Conservation (phyloP, 2,888 invertebrate genomes). For the Gnatocerus cornutus region DNA sequence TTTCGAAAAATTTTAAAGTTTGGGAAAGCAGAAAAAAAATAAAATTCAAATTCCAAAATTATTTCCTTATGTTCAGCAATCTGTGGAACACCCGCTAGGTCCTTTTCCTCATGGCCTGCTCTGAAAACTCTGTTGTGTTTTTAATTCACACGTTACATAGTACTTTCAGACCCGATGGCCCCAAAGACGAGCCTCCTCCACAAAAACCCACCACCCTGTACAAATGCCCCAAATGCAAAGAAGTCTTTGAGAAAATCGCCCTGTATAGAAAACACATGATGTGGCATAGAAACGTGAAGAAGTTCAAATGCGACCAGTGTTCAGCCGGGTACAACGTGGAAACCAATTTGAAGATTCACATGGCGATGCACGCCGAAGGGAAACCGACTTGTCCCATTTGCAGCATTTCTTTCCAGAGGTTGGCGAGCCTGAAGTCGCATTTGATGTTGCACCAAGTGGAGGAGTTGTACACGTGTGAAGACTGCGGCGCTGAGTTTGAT, state of each 20-base stretch:
- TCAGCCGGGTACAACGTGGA: constrained; percentile 66
- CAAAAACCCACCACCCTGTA: constrained; percentile 18
- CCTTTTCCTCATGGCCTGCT: no score
- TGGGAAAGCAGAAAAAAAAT: no score
- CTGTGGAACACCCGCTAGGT: no score
- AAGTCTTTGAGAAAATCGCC: constrained; percentile 59
- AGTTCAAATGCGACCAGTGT: constrained; percentile 67
- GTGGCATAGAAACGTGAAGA: constrained; percentile 64
- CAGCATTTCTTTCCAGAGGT: constrained; percentile 65
- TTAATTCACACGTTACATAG: no score
- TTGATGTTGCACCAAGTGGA: constrained; percentile 68
- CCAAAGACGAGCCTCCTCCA: constrained; percentile 9
- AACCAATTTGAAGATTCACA: constrained; percentile 68
- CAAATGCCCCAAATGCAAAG: constrained; percentile 63
- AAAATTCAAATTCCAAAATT: no score
- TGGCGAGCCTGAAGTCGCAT: constrained; percentile 69
- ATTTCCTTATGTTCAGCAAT: no score
- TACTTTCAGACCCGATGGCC: background rate
- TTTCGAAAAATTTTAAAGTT: no score
- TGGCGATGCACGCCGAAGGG: constrained; percentile 63
- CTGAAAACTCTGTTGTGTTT: no score
- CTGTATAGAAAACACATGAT: constrained; percentile 64
- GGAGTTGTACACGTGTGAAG: constrained; percentile 66
- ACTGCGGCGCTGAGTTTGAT: constrained; percentile 67
- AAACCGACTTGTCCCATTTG: constrained; percentile 67